A percentile compares a stretch with the other conserved stretches of the same genome.
Conservation (phyloP, 2,888 invertebrate genomes). For the Aphodius granarius region DNA sequence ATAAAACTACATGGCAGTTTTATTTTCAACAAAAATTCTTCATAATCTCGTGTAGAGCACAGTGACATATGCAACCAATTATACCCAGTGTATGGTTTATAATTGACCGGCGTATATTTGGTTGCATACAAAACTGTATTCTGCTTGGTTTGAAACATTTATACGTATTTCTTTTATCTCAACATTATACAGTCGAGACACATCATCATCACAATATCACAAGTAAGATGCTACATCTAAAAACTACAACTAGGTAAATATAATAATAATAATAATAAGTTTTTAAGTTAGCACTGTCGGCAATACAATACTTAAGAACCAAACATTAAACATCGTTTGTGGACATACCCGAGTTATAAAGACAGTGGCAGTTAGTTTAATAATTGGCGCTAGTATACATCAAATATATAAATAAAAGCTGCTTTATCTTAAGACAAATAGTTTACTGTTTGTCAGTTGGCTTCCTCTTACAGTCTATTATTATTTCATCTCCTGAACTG, state of each 20-base stretch:
- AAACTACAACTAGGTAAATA: not conserved
- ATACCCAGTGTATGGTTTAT: too few species aligned
- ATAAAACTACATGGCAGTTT: slow-evolving; percentile 30
- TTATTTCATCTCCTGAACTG: slow-evolving; percentile 86
- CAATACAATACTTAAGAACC: not conserved
- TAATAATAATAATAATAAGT: not conserved
- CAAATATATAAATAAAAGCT: slow-evolving; percentile 7
- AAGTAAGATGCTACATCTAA: slow-evolving; percentile 1
- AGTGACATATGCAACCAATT: too few species aligned
- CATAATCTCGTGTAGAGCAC: not conserved
- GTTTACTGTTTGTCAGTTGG: slow-evolving; percentile 22
- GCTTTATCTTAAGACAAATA: not conserved
- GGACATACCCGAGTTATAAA: not conserved
- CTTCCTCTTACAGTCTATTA: slow-evolving; percentile 79
- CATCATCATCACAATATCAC: too few species aligned
- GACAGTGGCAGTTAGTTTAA: slow-evolving; percentile 26
- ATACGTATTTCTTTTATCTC: not conserved
- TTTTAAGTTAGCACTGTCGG: not conserved
- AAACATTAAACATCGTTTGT: not conserved
- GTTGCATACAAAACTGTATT: too few species aligned
- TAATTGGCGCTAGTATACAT: not conserved
- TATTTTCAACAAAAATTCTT: not conserved
- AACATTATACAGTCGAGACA: not conserved
- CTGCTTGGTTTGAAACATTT: too few species aligned
- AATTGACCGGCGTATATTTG: too few species aligned